Base-by-base conservation (phyloP, 2,888 invertebrate genomes). In the Drosophila buzzatii region DNA sequence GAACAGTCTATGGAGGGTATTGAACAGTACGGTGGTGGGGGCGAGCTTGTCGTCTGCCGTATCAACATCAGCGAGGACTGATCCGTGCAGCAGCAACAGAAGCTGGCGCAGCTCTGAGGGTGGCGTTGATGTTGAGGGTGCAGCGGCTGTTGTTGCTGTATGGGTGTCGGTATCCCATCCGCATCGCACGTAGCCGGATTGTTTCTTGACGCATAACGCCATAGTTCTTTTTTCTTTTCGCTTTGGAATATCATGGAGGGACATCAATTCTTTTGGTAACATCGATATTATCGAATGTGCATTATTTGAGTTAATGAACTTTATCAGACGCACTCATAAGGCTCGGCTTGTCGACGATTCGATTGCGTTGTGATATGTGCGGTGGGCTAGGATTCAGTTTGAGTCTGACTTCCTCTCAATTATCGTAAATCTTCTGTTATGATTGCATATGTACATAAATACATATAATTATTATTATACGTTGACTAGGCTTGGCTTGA, bases 221-320 rank as follows among this genome's bases (percentile, higher is more conserved):
- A 93, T 93, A 93, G 90, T 91, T 84, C 89, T 91, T 84, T 90
- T 91, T 91, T 91, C 88, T 91, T 92, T 88, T 93, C 92, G 90
- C 88, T 91, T 92, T 88, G 91, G 92, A 93, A 92, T 92, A 92
- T 91, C 93, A 93, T 93, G 92, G 93, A 93, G 92, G 91, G 91
- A 91, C 92, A 91, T 92, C 90, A 92, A 92, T 91, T 92, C 90
- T 92, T 91, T 92, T 92, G 92, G 92, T 92, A 93, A 92, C 93
- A 93, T 93, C 92, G 92, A 93, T 93, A 90, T 89, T 93, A 93
- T 90, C 91, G 90, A 92, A 91, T 91, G 91, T 83, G 90, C 93
- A 93, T 93, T 92, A 91, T 93, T 89, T 91, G 91, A 91, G 88
- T 86, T 85, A 85, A 85, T 89, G 81, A 90, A 92, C 86, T 81